These are phyloP conservation scores for Diachasma alloeum DNA, from an alignment of 1,140 invertebrate species.

Conservation along the genomic window DNA sequence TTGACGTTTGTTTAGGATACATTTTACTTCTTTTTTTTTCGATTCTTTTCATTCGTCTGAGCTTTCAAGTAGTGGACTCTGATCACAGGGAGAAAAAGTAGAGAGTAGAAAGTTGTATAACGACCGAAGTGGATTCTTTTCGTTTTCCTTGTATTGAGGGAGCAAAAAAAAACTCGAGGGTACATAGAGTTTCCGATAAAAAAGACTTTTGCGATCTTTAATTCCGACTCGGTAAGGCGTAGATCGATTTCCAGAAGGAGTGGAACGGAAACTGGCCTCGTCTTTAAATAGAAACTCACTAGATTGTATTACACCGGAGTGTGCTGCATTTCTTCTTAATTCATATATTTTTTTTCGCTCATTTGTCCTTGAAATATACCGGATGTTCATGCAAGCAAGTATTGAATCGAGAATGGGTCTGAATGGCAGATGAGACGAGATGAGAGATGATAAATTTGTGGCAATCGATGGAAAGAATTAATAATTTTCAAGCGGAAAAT, in stretches of 20 bases:
- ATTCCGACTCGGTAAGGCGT: slow-evolving; percentile 2
- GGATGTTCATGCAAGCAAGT: neutral
- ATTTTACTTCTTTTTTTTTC: slow-evolving; percentile 13
- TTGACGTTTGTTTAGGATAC: neutral
- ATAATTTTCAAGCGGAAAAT: no score
- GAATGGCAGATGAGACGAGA: no score
- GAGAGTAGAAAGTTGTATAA: slow-evolving; percentile 2
- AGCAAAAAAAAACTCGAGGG: neutral
- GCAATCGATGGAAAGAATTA: no score
- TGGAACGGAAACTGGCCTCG: slow-evolving; percentile 6
- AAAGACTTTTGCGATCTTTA: slow-evolving; percentile 2
- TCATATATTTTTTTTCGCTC: neutral
- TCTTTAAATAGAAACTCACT: slow-evolving; percentile 2
- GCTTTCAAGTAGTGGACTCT: neutral
- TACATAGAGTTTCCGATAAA: neutral
- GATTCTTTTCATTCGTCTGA: neutral
- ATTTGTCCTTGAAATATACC: neutral
- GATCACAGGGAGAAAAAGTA: neutral
- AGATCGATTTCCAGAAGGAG: neutral
- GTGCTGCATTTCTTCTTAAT: neutral
- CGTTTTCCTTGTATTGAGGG: neutral
- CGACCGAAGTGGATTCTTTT: slow-evolving; percentile 16
- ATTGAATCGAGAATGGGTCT: no score
- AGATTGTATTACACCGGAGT: neutral
- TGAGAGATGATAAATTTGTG: no score